Conservation (phyloP, 1,140 invertebrate species). For the Drosophila rufa region DNA sequence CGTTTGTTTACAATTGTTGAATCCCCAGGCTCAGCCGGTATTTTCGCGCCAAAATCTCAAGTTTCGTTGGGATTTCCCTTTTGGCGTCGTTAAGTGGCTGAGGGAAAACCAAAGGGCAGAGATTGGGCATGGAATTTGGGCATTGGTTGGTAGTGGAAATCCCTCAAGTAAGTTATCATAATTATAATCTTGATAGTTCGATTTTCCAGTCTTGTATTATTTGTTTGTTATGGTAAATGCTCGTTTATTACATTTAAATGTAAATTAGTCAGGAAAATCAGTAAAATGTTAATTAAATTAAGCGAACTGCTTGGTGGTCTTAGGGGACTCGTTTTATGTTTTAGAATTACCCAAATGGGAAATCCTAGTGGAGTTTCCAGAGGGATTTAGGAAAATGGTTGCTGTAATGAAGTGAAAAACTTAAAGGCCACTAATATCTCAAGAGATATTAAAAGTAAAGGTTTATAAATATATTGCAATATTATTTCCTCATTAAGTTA, state of each 20-base stretch:
- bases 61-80: constrained; percentile 49
- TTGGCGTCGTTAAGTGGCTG: constrained; percentile 11
- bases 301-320: no score
- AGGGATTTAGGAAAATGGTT: neutral
- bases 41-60: constrained; percentile 70
- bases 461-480: no score
- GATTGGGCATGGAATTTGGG: neutral
- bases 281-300: neutral
- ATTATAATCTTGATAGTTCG: neutral
- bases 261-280: neutral
- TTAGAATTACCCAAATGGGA: neutral
- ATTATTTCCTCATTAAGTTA: no score
- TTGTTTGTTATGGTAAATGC: no score
- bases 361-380: neutral
- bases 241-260: neutral
- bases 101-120: constrained; percentile 5
- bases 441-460: neutral
- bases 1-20: constrained; percentile 85
- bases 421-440: neutral
- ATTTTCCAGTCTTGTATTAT: neutral
- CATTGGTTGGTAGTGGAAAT: neutral
- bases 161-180: neutral
- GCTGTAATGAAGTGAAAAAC: neutral
- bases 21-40: constrained; percentile 33
- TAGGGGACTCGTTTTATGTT: neutral